Evolutionary conservation across 2,113 vertebrate species (phyloP).

Genomic region (Laticauda colubrina): DNA sequence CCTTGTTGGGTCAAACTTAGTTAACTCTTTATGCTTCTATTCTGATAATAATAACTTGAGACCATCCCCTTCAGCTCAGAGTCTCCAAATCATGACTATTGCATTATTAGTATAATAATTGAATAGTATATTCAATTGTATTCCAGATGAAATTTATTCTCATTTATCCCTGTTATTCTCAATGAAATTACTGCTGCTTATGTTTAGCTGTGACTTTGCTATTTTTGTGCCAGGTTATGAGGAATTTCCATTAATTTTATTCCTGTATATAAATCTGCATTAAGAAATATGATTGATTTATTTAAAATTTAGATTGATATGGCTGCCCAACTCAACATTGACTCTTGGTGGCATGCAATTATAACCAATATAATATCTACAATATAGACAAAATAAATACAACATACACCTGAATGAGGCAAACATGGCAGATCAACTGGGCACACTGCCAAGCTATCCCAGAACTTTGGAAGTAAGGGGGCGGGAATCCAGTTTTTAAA

Average conservation of each 20-base stretch:
- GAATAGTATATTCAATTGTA: not conserved
- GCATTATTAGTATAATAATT: no score
- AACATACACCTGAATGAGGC: not conserved
- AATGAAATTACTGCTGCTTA: not conserved
- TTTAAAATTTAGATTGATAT: not conserved
- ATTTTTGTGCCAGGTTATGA: not conserved
- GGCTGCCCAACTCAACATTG: not conserved
- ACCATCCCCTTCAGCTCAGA: not conserved
- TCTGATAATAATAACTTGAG: no score
- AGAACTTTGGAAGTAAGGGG: not conserved
- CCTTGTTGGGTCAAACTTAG: no score
- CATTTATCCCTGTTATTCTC: no score
- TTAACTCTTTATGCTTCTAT: no score
- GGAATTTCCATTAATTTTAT: not conserved
- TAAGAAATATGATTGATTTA: not conserved
- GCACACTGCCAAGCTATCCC: no score
- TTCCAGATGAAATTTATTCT: not conserved
- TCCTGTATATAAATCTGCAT: not conserved
- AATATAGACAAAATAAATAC: not conserved
- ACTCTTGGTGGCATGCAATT: not conserved
- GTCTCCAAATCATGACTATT: not conserved
- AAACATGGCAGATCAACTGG: no score
- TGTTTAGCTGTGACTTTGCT: not conserved
- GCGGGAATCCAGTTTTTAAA: not conserved
- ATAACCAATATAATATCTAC: not conserved